Conservation (phyloP, 1,140 invertebrate genomes). For the Monomorium pharaonis region DNA sequence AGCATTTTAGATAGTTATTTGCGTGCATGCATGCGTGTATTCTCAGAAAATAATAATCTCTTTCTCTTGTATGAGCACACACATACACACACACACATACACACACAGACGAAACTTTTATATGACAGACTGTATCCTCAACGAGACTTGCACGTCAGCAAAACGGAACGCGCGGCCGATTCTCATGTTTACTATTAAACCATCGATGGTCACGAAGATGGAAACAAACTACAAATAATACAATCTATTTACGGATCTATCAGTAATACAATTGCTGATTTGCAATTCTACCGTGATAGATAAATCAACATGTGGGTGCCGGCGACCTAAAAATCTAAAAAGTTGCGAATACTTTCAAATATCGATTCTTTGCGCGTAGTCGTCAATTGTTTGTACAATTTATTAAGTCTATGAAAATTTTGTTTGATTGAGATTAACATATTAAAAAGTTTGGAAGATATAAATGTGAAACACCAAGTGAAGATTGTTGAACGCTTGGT, state of each 20-base stretch:
- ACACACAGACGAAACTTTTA: background rate
- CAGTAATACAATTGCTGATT: slow-evolving; percentile 21
- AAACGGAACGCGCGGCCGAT: background rate
- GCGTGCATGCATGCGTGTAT: background rate
- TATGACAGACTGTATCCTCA: background rate
- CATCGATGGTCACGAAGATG: background rate
- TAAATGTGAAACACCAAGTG: background rate
- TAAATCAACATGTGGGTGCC: background rate
- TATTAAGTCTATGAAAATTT: background rate
- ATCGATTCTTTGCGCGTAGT: background rate
- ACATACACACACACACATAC: no score
- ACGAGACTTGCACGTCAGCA: background rate
- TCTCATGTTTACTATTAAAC: slow-evolving; percentile 41
- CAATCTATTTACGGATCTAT: background rate
- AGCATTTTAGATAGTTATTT: no score
- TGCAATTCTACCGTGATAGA: slow-evolving; percentile 22
- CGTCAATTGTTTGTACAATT: background rate
- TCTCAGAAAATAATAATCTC: background rate
- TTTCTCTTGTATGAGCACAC: background rate
- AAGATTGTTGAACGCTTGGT: background rate
- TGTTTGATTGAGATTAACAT: background rate
- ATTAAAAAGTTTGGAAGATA: background rate
- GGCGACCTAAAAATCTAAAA: slow-evolving; percentile 1
- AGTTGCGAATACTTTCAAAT: background rate
- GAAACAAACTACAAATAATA: slow-evolving; percentile 12